Evolutionary conservation across 2,888 invertebrate species (phyloP).

Genomic region (Meta bourneti): DNA sequence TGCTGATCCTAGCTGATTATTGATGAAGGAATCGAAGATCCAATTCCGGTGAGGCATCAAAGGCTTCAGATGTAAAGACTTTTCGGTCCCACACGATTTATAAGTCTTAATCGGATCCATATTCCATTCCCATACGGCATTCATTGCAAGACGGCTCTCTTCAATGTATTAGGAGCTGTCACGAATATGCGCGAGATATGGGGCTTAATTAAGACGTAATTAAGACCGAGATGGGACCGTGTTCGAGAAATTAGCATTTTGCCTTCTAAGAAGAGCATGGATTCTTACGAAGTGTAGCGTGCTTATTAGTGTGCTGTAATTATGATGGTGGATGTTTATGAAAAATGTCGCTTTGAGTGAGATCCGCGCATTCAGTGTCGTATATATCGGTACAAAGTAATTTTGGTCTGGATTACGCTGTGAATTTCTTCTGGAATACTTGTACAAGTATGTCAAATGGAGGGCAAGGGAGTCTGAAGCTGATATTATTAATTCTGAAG

Average conservation of each 20-base stretch:
- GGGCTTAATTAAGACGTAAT: background rate
- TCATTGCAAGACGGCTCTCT: background rate
- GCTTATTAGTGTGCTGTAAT: too few relatives aligned
- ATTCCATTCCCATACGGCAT: background rate
- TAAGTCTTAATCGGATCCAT: background rate
- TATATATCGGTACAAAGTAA: too few relatives aligned
- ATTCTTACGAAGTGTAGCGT: background rate
- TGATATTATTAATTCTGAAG: too few relatives aligned
- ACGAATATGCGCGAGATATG: background rate
- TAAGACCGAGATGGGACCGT: background rate
- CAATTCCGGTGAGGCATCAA: background rate
- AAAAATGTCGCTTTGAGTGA: too few relatives aligned
- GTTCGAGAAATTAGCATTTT: background rate
- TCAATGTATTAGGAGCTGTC: background rate
- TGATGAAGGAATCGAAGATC: background rate
- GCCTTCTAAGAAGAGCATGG: background rate
- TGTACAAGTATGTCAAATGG: too few relatives aligned
- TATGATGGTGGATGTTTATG: too few relatives aligned
- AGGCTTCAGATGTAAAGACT: background rate
- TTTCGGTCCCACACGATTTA: background rate
- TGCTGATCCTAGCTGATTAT: background rate
- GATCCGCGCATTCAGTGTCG: too few relatives aligned
- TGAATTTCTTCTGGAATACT: too few relatives aligned
- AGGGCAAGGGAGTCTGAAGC: too few relatives aligned
- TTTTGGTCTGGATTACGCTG: too few relatives aligned